Conservation (phyloP, 2,888 invertebrate genomes). For the Volucella inanis region DNA sequence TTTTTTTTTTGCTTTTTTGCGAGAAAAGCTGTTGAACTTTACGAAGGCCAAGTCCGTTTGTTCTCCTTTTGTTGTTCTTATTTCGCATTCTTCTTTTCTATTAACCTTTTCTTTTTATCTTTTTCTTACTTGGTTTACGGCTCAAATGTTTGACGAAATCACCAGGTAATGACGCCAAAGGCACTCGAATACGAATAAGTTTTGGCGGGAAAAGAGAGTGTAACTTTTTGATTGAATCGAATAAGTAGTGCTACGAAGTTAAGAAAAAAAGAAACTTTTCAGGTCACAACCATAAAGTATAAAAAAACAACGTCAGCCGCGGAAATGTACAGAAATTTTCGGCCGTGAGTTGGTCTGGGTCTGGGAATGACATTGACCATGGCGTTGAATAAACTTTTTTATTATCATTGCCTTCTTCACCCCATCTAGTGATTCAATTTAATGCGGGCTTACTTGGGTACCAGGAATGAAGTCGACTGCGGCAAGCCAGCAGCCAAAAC, state of each 20-base stretch:
- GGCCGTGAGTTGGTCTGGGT: background rate
- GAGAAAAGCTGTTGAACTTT: slow-evolving; percentile 65
- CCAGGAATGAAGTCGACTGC: no score
- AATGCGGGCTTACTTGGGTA: background rate
- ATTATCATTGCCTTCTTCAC: background rate
- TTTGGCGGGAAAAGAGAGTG: background rate
- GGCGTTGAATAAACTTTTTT: slow-evolving; percentile 7
- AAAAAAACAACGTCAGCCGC: background rate
- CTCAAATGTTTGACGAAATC: slow-evolving; percentile 14
- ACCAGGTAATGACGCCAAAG: slow-evolving; percentile 27
- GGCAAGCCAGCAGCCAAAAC: background rate
- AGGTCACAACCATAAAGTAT: no score
- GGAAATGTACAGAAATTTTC: slow-evolving; percentile 5
- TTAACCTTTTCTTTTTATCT: slow-evolving; percentile 14
- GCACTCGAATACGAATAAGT: background rate
- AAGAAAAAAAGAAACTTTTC: no score
- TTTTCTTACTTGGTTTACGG: background rate
- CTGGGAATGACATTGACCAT: background rate
- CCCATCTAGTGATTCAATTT: background rate
- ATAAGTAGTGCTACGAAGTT: background rate
- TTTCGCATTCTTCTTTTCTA: slow-evolving; percentile 26
- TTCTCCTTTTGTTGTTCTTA: slow-evolving; percentile 55
- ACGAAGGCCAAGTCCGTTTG: slow-evolving; percentile 67
- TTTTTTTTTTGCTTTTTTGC: slow-evolving; percentile 26
- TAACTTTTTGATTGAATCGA: slow-evolving; percentile 5